Evolutionary conservation across 2,113 vertebrate genomes (phyloP).

Genomic region (Dicrurus megarhynchus): DNA sequence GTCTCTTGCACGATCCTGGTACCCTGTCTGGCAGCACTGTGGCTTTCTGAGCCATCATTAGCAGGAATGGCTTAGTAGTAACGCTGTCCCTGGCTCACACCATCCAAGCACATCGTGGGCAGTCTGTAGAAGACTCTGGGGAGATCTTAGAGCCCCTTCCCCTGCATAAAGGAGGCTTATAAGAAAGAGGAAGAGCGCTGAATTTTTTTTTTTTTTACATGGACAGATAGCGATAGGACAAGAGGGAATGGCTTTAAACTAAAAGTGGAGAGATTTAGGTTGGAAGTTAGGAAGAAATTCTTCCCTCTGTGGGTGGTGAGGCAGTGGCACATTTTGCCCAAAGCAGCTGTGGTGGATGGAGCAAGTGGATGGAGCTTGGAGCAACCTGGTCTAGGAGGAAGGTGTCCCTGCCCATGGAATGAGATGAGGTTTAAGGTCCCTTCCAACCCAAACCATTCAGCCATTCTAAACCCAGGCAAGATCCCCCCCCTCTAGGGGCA

Average conservation of each 20-base stretch:
- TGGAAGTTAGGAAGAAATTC: background rate
- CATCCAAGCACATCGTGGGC: rapidly evolving
- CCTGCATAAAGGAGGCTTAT: background rate
- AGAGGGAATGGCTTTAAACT: background rate
- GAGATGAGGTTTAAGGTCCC: background rate
- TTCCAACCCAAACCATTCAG: background rate
- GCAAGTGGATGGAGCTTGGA: background rate
- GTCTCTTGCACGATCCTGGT: rapidly evolving
- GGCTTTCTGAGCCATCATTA: background rate
- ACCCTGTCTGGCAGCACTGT: background rate
- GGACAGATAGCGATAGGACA: too few species aligned
- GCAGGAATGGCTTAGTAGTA: background rate
- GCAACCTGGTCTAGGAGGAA: background rate
- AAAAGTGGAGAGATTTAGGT: background rate
- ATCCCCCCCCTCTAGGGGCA: rapidly evolving
- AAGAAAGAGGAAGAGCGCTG: too few species aligned
- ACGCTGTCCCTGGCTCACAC: background rate
- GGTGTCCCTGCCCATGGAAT: background rate
- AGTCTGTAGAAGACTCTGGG: background rate
- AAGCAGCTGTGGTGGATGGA: background rate
- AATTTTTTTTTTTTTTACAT: rapidly evolving
- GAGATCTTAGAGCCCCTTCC: background rate
- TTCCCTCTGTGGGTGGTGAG: background rate
- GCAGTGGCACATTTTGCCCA: background rate
- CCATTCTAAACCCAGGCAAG: background rate